Conservation (phyloP, 2,113 vertebrate genomes). For the Mustela lutreola region DNA sequence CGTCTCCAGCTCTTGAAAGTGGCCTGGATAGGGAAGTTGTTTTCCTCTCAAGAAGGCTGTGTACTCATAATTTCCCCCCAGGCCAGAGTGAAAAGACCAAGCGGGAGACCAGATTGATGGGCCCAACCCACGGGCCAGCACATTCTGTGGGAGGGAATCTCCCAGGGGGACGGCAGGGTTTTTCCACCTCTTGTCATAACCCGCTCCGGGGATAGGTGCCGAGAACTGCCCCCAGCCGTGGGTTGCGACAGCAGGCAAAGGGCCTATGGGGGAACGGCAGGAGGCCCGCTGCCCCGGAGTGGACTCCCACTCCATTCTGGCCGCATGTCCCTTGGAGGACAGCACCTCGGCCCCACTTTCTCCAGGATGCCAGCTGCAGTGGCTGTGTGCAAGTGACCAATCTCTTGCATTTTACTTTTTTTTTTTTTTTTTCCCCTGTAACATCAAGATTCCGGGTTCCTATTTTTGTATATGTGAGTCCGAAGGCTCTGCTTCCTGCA, state of each 20-base stretch:
- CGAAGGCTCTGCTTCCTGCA: constrained; percentile 88
- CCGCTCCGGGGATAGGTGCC: constrained; percentile 3
- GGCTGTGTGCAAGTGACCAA: constrained; percentile 88
- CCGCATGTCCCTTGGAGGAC: constrained; percentile 72
- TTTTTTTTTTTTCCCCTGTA: constrained; percentile 59
- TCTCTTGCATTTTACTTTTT: constrained; percentile 84
- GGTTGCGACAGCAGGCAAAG: neutral
- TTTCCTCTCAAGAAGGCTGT: constrained; percentile 42
- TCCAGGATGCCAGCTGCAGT: constrained; percentile 76
- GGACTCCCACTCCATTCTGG: constrained; percentile 36
- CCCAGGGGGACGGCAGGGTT: neutral
- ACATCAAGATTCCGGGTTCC: constrained; percentile 87
- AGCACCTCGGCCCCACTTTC: constrained; percentile 66
- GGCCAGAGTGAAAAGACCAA: constrained; percentile 2
- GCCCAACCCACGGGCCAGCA: neutral
- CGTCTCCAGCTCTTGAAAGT: constrained; percentile 37
- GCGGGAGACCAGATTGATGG: constrained; percentile 1
- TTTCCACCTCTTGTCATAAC: neutral
- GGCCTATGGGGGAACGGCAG: neutral
- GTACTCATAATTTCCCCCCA: neutral
- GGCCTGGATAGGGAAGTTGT: neutral
- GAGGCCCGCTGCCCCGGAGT: neutral
- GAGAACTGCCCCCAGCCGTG: neutral
- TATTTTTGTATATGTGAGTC: constrained; percentile 90
- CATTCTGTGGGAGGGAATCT: constrained; percentile 16